Conservation (phyloP, 2,797 vertebrate genomes). For the Macrochelys suwanniensis region DNA sequence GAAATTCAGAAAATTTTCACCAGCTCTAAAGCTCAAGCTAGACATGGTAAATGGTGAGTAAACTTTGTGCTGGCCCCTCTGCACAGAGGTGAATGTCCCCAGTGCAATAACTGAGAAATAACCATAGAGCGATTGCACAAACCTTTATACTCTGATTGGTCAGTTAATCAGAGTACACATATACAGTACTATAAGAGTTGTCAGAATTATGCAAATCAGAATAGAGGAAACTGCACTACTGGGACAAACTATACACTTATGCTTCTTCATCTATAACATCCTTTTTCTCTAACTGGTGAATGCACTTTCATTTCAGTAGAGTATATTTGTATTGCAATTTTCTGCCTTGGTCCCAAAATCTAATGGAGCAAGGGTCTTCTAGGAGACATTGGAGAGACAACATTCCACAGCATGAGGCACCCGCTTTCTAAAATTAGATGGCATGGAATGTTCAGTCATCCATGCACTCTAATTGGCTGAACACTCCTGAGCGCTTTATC, state of each 20-base stretch:
- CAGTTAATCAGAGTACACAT: background rate
- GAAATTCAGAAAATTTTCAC: background rate
- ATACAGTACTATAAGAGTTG: background rate
- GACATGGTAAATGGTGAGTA: background rate
- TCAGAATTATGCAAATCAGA: background rate
- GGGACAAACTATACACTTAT: background rate
- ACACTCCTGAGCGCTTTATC: constrained; percentile 50
- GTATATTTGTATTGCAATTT: constrained; percentile 37
- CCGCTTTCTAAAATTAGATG: constrained; percentile 49
- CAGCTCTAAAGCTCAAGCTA: background rate
- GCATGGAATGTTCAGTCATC: constrained; percentile 66
- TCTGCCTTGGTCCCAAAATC: background rate
- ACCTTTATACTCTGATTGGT: background rate
- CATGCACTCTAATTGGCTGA: constrained; percentile 56
- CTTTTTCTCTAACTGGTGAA: background rate
- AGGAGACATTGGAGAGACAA: constrained; percentile 18
- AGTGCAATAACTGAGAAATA: background rate
- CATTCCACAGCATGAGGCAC: constrained; percentile 45
- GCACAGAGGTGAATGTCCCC: background rate
- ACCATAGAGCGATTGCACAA: background rate
- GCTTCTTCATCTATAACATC: background rate
- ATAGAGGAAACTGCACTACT: background rate
- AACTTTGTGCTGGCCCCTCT: background rate
- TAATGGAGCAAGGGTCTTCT: background rate
- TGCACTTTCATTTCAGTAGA: constrained; percentile 23